Base-by-base conservation (phyloP, 2,888 invertebrate genomes). In the Philereme vetulata region DNA sequence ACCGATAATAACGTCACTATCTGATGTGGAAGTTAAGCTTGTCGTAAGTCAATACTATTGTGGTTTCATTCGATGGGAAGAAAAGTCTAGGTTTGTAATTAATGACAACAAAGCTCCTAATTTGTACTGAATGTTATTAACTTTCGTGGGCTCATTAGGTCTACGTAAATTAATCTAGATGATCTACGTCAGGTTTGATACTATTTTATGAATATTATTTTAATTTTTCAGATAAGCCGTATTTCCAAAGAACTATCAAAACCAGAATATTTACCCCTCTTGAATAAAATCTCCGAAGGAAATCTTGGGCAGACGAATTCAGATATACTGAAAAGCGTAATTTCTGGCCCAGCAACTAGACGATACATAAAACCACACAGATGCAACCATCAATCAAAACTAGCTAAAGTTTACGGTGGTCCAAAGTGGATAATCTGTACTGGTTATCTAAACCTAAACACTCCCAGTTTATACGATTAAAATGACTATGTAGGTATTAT, bases 401-500 rank as follows among this genome's bases (percentile, higher is more conserved):
- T 90, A 5, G 75, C 90, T 1, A 82, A 70, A 74, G 51, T 90
- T 51, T 85, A 87, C 62, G 84, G 83, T 8, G 90, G 90, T 4
- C 87, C 90, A 9, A 90, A 88, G 68, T 92, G 91, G 91, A 62
- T 91, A 42, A 77, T 92, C 62, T 92, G 91, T 66, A 89, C 89
- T 42, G 91, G 91, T 50, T 92, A 92, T 67, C 67, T 92, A 47
- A 90, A 90, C 72, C 21, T 91, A 56, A 92, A 92, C 70, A 82
- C 76, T 43, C 88, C 90, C 11, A 91, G 90, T 68, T 70, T 87
- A 53, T 92, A 92, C 64, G 91, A 92, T 72, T 86, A 80, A 78
- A 21, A 21, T 21, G 21, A 21, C 1, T 21, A 1, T 21, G 21
- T 21, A 21, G 21, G 21, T 21, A 21, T 21, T 21, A 21, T 1